A percentile compares a stretch with the other conserved stretches of the same genome.
These are phyloP conservation scores for Euthynnus affinis DNA, from an alignment of 2,797 vertebrate genomes.

Conservation along the genomic window DNA sequence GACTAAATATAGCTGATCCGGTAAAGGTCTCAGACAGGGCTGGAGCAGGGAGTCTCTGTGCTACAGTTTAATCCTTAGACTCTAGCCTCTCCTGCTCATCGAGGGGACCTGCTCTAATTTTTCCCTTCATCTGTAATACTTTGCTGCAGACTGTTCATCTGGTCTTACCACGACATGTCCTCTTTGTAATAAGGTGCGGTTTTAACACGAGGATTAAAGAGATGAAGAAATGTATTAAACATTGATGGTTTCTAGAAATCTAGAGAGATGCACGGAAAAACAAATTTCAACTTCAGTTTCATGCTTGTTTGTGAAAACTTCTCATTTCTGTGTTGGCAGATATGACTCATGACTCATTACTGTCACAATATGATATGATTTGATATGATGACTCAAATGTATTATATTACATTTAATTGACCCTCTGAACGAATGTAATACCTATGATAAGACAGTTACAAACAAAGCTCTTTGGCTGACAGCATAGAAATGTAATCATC, in stretches of 20 bases:
- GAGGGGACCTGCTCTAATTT: conserved; percentile 51
- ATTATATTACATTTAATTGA: not conserved
- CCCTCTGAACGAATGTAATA: not conserved
- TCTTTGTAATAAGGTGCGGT: conserved; percentile 25
- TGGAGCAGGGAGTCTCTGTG: conserved; percentile 52
- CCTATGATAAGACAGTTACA: not conserved
- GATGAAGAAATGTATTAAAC: conserved; percentile 28
- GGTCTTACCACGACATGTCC: conserved; percentile 3
- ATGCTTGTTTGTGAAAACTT: not conserved
- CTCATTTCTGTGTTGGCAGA: conserved; percentile 3
- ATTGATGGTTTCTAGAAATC: conserved; percentile 13
- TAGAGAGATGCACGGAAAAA: not conserved
- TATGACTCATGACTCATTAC: not conserved
- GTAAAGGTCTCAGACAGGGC: conserved; percentile 73
- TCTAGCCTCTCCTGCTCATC: conserved; percentile 50
- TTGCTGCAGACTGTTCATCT: conserved; percentile 13
- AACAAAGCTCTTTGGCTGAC: not conserved
- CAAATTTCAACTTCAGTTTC: not conserved
- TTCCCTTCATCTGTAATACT: conserved; percentile 38
- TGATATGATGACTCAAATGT: not conserved
- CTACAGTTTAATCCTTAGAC: conserved; percentile 65
- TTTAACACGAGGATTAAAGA: conserved; percentile 27
- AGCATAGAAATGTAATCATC: not conserved
- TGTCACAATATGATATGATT: too few relatives aligned
- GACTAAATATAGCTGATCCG: conserved; percentile 79